Evolutionary conservation across 2,113 vertebrate genomes (phyloP).

Genomic region (Lepus americanus): DNA sequence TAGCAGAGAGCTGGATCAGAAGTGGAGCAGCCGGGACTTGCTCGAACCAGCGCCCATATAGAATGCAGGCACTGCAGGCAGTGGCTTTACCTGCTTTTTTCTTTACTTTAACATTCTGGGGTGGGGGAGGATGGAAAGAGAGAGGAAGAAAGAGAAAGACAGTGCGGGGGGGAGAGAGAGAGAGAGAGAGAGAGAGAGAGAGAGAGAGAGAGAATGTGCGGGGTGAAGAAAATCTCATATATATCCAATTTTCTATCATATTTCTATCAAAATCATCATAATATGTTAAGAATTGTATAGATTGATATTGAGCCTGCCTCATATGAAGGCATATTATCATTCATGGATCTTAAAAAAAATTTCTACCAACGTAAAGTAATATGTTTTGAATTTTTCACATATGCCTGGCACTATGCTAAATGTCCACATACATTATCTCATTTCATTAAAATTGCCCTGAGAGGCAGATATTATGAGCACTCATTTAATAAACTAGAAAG

Average conservation of each 20-base stretch:
- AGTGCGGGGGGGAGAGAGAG: too few relatives aligned
- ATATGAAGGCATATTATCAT: not conserved
- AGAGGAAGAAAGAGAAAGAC: not conserved
- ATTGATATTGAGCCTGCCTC: not conserved
- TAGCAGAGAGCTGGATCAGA: too few relatives aligned
- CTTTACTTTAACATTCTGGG: too few relatives aligned
- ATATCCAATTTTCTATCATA: not conserved
- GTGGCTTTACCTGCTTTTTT: too few relatives aligned
- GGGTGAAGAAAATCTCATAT: not conserved
- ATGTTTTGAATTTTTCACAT: not conserved
- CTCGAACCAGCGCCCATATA: too few relatives aligned
- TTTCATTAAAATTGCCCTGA: not conserved
- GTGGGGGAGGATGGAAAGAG: not conserved
- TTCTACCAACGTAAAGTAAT: not conserved
- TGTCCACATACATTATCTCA: not conserved
- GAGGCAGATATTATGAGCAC: fast-evolving
- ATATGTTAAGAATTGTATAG: not conserved
- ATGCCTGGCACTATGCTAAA: not conserved
- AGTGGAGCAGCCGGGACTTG: too few relatives aligned
- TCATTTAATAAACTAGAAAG: not conserved
- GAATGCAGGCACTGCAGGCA: too few relatives aligned
- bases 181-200: not conserved
- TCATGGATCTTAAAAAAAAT: not conserved
- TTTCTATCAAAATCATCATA: not conserved
- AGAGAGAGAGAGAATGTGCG: not conserved